A percentile compares a stretch with the other conserved stretches of the same genome.
These are phyloP conservation scores for Subacronicta megacephala DNA, from an alignment of 2,888 invertebrate genomes.

Conservation along the genomic window DNA sequence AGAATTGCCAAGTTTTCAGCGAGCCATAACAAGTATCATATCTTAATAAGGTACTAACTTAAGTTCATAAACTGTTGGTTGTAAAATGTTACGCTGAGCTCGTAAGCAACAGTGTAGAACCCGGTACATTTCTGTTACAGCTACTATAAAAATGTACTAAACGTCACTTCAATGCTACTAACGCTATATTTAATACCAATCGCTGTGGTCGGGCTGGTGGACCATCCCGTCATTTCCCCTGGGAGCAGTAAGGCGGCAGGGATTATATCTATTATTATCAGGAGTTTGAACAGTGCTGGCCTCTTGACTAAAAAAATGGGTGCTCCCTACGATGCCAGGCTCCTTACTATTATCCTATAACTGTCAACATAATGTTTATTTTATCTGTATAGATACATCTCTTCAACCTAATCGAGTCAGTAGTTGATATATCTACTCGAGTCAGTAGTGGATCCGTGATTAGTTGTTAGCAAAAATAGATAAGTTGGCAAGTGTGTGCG, in stretches of 20 bases:
- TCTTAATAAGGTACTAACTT: conserved; percentile 47
- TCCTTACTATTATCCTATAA: no score
- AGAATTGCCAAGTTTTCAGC: conserved; percentile 5
- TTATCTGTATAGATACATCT: no score
- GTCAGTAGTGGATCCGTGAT: no score
- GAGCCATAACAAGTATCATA: conserved; percentile 35
- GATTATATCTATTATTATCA: conserved; percentile 1
- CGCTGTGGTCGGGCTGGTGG: conserved; percentile 25
- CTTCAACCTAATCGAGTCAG: no score
- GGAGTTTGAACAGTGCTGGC: neutral
- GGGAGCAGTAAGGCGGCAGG: neutral
- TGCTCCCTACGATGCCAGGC: no score
- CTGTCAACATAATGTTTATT: neutral
- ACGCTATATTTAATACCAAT: conserved; percentile 27
- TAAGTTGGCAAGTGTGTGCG: neutral
- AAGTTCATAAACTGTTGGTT: conserved; percentile 43
- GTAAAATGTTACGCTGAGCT: conserved; percentile 36
- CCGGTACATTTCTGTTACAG: conserved; percentile 25
- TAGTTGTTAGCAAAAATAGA: neutral
- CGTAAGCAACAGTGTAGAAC: conserved; percentile 39
- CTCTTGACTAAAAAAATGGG: neutral
- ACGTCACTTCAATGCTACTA: conserved; percentile 30
- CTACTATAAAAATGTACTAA: conserved; percentile 33
- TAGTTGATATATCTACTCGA: no score
- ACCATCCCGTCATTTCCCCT: conserved; percentile 22